phyloP scores from a whole-genome alignment of 2,888 invertebrate species.

The Morpho helenor region DNA sequence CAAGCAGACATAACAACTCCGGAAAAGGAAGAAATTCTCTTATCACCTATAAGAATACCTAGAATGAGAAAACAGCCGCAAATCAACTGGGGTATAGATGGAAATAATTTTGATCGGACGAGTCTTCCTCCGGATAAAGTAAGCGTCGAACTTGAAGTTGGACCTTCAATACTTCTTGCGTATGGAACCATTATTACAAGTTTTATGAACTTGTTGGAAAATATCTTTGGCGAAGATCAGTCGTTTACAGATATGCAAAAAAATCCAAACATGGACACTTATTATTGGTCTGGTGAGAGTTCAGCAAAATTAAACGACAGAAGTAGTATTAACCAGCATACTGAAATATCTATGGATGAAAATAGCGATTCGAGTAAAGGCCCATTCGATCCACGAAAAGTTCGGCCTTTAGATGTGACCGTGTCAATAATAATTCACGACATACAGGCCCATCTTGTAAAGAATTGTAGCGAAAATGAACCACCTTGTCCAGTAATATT shows the following conservation, averaged over 20 bases:
- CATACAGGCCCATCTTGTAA: slow-evolving; percentile 95
- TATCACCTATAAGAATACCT: slow-evolving; percentile 95
- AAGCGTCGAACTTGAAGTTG: slow-evolving; percentile 95
- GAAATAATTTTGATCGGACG: slow-evolving; percentile 92
- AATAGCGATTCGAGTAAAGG: slow-evolving; percentile 77
- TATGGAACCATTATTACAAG: slow-evolving; percentile 95
- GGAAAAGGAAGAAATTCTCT: slow-evolving; percentile 94
- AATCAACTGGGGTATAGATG: slow-evolving; percentile 82
- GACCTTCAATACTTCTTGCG: slow-evolving; percentile 93
- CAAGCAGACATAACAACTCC: slow-evolving; percentile 96
- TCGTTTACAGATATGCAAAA: slow-evolving; percentile 95
- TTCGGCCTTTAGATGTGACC: slow-evolving; percentile 93
- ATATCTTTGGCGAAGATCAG: slow-evolving; percentile 98
- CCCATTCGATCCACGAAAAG: slow-evolving; percentile 91
- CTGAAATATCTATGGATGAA: slow-evolving; percentile 82
- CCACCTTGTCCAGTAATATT: slow-evolving; percentile 94
- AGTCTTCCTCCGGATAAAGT: slow-evolving; percentile 93
- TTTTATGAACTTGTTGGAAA: slow-evolving; percentile 95
- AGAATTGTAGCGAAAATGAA: slow-evolving; percentile 94
- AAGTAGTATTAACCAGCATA: slow-evolving; percentile 63
- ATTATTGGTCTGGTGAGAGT: slow-evolving; percentile 61
- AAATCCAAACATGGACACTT: slow-evolving; percentile 65
- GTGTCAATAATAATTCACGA: slow-evolving; percentile 97
- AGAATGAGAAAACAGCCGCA: slow-evolving; percentile 86
- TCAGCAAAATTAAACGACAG: slow-evolving; percentile 59